Evolutionary conservation across 2,113 vertebrate species (phyloP).

Genomic region (Cariama cristata): DNA sequence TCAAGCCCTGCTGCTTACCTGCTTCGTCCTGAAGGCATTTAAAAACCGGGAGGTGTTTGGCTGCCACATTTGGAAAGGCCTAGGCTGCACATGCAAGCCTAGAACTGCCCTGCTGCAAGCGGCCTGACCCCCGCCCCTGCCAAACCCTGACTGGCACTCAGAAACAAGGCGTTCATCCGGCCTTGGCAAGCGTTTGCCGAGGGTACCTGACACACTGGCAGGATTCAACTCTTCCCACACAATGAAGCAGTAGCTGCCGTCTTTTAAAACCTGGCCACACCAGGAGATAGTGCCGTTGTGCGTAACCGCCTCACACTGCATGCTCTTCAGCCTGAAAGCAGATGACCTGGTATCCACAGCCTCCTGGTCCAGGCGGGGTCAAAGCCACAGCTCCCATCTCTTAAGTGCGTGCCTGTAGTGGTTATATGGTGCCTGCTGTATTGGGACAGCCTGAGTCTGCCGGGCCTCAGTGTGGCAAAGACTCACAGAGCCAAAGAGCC

Average conservation of each 20-base stretch:
- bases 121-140: background rate
- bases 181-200: background rate
- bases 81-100: background rate
- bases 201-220: background rate
- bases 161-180: background rate
- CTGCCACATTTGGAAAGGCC: background rate
- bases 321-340: background rate
- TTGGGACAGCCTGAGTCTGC: background rate
- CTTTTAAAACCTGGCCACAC: background rate
- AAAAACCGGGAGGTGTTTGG: background rate
- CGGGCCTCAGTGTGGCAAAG: background rate
- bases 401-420: background rate
- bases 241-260: background rate
- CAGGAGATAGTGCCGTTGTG: rapidly evolving
- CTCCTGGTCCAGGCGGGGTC: background rate
- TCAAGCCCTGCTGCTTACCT: background rate
- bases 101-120: background rate
- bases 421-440: background rate
- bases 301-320: rapidly evolving
- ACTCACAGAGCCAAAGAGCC: background rate
- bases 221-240: background rate
- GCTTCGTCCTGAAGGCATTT: background rate
- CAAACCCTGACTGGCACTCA: background rate
- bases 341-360: background rate
- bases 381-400: background rate